Percentiles rank a stretch among this genome's conserved stretches.
Conservation (phyloP, 1,140 invertebrate genomes). For the Cotesia glomerata region DNA sequence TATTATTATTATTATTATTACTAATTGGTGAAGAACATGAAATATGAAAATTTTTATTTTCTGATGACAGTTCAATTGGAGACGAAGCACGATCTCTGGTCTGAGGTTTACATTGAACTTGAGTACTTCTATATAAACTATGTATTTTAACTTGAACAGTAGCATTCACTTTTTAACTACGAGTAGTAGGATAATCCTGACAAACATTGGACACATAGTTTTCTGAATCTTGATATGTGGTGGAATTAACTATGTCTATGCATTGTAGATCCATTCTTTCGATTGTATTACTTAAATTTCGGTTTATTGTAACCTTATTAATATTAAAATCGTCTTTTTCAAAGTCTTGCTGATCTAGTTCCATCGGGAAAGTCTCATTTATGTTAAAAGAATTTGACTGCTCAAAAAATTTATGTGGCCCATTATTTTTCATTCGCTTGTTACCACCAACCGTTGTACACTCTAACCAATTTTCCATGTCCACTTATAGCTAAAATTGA, state of each 20-base stretch:
- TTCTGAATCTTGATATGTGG: neutral
- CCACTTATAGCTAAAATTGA: neutral
- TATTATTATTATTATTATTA: no score
- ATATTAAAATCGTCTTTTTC: slow-evolving; percentile 21
- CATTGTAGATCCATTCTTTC: neutral
- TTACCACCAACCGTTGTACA: neutral
- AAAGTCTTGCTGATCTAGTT: neutral
- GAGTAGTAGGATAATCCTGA: neutral
- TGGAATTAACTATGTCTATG: neutral
- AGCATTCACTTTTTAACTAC: neutral
- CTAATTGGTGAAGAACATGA: no score
- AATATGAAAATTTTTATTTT: no score
- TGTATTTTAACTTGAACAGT: neutral
- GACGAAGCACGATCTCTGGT: neutral
- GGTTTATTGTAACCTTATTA: neutral
- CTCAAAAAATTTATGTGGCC: neutral
- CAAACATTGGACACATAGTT: neutral
- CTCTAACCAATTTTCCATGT: neutral
- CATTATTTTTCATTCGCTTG: neutral
- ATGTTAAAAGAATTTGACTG: neutral
- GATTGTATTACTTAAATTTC: neutral
- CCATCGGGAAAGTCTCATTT: neutral
- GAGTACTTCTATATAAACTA: neutral
- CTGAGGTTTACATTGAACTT: neutral
- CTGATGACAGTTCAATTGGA: no score